These are phyloP conservation scores for Opisthograptis luteolata DNA, from an alignment of 2,888 invertebrate species.

Conservation along the genomic window DNA sequence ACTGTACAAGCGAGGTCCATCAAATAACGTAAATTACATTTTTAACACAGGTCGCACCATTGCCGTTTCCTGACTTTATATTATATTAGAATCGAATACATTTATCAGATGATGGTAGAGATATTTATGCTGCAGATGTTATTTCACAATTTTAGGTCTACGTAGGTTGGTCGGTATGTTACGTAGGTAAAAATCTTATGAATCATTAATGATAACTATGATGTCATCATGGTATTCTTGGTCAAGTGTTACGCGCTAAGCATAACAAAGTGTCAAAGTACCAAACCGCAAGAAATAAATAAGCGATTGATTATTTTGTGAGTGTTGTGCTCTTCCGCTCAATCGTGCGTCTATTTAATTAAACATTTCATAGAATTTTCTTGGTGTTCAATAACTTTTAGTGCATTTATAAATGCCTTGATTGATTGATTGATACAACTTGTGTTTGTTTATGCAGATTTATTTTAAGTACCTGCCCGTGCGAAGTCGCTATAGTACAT, in stretches of 20 bases:
- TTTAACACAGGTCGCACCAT: conserved; percentile 26
- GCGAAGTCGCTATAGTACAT: too few species aligned
- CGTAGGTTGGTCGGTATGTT: conserved; percentile 28
- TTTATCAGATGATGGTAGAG: too few species aligned
- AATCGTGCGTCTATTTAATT: too few species aligned
- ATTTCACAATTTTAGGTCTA: conserved; percentile 23
- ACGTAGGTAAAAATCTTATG: conserved; percentile 49
- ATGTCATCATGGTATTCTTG: conserved; percentile 54
- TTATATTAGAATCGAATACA: conserved; percentile 1
- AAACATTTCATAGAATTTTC: too few species aligned
- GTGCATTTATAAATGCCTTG: too few species aligned
- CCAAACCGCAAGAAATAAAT: neutral
- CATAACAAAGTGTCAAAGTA: conserved; percentile 29
- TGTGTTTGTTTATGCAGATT: too few species aligned
- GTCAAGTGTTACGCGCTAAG: conserved; percentile 41
- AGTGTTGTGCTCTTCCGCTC: too few species aligned
- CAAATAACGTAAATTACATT: conserved; percentile 19
- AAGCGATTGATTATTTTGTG: too few species aligned
- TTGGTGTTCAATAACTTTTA: too few species aligned
- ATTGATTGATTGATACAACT: too few species aligned
- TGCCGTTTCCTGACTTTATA: conserved; percentile 9
- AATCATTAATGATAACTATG: conserved; percentile 59
- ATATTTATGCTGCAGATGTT: too few species aligned
- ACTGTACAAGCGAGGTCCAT: conserved; percentile 1
- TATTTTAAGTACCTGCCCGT: too few species aligned